phyloP scores from a whole-genome alignment of 2,888 invertebrate species.

The Brenthis ino region DNA sequence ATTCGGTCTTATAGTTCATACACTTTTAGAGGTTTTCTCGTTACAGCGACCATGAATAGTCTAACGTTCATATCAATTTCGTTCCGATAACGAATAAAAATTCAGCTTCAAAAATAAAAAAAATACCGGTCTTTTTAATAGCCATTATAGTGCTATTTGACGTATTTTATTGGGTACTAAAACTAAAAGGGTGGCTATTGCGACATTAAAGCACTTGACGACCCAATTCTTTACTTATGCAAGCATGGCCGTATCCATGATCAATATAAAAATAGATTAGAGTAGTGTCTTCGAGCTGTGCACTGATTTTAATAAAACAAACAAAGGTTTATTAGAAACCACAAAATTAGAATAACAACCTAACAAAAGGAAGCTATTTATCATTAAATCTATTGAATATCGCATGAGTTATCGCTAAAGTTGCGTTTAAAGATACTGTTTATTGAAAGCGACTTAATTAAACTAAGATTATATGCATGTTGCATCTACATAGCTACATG shows the following conservation, averaged over 20 bases:
- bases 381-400: neutral
- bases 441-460: constrained; percentile 3
- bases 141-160: constrained; percentile 59
- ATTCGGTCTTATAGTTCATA: constrained; percentile 32
- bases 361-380: no score
- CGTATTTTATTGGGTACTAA: constrained; percentile 70
- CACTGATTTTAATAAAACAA: neutral
- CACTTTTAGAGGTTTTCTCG: constrained; percentile 30
- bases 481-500: constrained; percentile 20
- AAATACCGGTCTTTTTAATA: constrained; percentile 51
- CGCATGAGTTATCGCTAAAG: neutral
- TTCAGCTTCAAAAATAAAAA: constrained; percentile 37
- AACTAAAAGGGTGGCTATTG: constrained; percentile 75
- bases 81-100: constrained; percentile 28
- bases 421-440: neutral
- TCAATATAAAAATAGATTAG: constrained; percentile 30
- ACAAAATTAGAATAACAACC: no score
- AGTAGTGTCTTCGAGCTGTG: neutral
- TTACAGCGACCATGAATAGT: constrained; percentile 24
- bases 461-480: constrained; percentile 4
- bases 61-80: constrained; percentile 27
- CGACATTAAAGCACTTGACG: constrained; percentile 63
- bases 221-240: constrained; percentile 44
- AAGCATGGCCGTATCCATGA: constrained; percentile 33
- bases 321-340: no score